Conservation (phyloP, 1,140 invertebrate genomes). For the Papilio polytes region DNA sequence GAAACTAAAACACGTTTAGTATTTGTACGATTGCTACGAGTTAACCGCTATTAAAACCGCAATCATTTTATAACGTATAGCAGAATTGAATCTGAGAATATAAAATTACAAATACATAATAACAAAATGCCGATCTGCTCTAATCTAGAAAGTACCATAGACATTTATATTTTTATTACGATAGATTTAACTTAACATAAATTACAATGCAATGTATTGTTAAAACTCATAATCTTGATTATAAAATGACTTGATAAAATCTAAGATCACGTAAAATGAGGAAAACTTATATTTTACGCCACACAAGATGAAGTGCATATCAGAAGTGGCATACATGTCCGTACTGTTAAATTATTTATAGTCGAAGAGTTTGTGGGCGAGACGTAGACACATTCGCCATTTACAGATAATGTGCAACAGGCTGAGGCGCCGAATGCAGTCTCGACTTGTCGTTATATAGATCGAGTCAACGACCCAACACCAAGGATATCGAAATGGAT, state of each 20-base stretch:
- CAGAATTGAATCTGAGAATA: neutral
- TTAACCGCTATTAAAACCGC: neutral
- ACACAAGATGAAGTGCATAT: conserved; percentile 40
- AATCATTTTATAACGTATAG: neutral
- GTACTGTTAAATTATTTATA: conserved; percentile 39
- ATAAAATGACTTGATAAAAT: neutral
- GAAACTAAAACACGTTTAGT: neutral
- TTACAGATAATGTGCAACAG: conserved; percentile 57
- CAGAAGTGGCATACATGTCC: conserved; percentile 35
- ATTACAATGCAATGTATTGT: neutral
- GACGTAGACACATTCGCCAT: conserved; percentile 50
- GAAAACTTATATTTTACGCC: neutral
- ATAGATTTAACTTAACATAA: neutral
- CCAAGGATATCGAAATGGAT: conserved; percentile 68
- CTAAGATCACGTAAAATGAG: neutral
- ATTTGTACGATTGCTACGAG: neutral
- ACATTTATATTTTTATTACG: neutral
- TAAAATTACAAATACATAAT: neutral
- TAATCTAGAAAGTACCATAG: neutral
- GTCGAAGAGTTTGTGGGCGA: conserved; percentile 35
- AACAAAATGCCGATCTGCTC: neutral
- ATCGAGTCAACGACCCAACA: conserved; percentile 73
- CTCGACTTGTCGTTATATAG: conserved; percentile 64
- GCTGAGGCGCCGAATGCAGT: conserved; percentile 63
- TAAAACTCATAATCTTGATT: neutral